These are phyloP conservation scores for Hypercompe scribonia DNA, from an alignment of 2,888 invertebrate species.

Conservation along the genomic window DNA sequence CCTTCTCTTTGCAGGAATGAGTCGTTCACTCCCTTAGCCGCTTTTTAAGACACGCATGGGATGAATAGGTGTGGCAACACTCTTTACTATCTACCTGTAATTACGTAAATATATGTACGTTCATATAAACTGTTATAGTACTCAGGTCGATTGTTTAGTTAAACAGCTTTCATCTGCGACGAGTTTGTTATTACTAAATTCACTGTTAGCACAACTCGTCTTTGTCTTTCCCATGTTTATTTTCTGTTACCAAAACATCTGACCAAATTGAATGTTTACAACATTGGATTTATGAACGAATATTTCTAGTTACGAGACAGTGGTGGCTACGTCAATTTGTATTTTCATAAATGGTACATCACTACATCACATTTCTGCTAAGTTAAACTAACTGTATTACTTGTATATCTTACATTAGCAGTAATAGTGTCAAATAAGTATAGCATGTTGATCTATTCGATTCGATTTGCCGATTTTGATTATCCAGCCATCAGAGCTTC, in stretches of 20 bases:
- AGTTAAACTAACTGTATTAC: background rate
- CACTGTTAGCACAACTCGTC: conserved; percentile 32
- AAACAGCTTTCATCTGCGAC: conserved; percentile 26
- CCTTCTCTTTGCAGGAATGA: no score
- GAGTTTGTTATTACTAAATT: conserved; percentile 30
- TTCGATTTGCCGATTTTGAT: no score
- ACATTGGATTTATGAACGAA: conserved; percentile 10
- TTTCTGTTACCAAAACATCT: conserved; percentile 27
- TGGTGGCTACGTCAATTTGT: background rate
- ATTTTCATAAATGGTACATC: background rate
- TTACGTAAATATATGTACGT: background rate
- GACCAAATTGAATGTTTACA: conserved; percentile 24
- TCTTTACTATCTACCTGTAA: background rate
- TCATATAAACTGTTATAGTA: background rate
- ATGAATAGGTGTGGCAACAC: no score
- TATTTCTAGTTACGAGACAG: background rate
- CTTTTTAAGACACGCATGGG: no score
- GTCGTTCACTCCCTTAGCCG: no score
- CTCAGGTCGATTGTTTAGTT: conserved; percentile 6
- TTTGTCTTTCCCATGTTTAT: conserved; percentile 25
- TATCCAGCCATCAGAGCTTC: no score
- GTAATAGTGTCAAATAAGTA: background rate
- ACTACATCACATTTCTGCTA: background rate
- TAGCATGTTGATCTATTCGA: no score
- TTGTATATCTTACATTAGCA: background rate